A percentile compares a stretch with the other conserved stretches of the same genome.
Conservation (phyloP, 2,888 invertebrate species). For the Tetanocera ferruginea region DNA sequence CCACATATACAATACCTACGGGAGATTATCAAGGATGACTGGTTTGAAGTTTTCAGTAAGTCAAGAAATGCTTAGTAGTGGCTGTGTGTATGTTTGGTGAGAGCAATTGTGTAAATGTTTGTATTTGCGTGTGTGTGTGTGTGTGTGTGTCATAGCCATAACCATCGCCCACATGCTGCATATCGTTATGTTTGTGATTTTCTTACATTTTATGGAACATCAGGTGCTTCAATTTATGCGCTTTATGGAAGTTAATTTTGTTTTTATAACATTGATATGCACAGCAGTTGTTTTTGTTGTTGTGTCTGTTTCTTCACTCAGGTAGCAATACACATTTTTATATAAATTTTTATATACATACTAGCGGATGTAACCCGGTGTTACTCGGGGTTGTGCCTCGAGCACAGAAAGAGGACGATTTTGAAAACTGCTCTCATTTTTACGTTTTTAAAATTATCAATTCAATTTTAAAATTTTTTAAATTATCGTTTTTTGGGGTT, state of each 20-base stretch:
- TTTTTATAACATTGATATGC: constrained; percentile 34
- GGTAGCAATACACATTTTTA: too few species aligned
- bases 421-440: too few species aligned
- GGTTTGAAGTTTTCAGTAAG: constrained; percentile 78
- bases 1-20: constrained; percentile 57
- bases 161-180: neutral
- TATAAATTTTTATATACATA: too few species aligned
- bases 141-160: neutral
- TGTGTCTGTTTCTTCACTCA: constrained; percentile 16
- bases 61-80: constrained; percentile 43
- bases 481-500: too few species aligned
- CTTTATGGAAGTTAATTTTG: constrained; percentile 33
- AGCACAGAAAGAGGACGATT: too few species aligned
- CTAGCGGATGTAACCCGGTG: too few species aligned
- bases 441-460: too few species aligned
- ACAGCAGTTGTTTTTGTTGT: neutral
- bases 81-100: too few species aligned
- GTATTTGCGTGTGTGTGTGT: neutral
- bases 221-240: constrained; percentile 5
- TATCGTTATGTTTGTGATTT: neutral
- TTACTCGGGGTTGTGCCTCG: too few species aligned
- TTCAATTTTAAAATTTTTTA: too few species aligned
- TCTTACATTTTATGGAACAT: neutral
- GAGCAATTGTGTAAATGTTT: too few species aligned
- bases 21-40: constrained; percentile 65